Conservation (phyloP, 2,888 invertebrate species). For the Brenthis ino region DNA sequence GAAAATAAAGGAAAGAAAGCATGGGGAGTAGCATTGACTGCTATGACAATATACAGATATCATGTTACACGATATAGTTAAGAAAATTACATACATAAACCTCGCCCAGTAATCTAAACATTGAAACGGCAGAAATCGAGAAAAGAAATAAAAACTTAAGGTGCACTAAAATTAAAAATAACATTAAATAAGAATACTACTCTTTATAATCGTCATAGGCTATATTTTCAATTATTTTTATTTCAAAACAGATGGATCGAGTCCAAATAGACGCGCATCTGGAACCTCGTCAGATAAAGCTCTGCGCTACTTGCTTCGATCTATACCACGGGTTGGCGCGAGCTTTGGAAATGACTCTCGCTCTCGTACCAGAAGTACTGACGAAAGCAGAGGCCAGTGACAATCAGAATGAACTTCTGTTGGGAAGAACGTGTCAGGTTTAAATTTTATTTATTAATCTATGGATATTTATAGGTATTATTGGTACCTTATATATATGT, state of each 20-base stretch:
- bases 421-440: slow-evolving; percentile 84
- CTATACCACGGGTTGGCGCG: slow-evolving; percentile 89
- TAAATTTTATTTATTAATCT: neutral
- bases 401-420: slow-evolving; percentile 84
- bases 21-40: too few species aligned
- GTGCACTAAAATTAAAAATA: neutral
- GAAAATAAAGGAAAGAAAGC: too few species aligned
- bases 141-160: too few species aligned
- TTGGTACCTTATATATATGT: too few species aligned
- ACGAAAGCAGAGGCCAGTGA: slow-evolving; percentile 85
- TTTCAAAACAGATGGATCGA: slow-evolving; percentile 63
- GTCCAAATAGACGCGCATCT: slow-evolving; percentile 73
- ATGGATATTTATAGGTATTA: neutral
- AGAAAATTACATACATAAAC: too few species aligned
- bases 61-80: too few species aligned
- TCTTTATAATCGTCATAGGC: neutral
- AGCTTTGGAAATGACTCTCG: slow-evolving; percentile 90
- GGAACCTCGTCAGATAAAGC: slow-evolving; percentile 89
- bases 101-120: too few species aligned
- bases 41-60: too few species aligned
- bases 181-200: neutral
- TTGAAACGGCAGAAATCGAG: too few species aligned
- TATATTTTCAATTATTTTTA: neutral
- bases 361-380: slow-evolving; percentile 85
- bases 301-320: slow-evolving; percentile 93